Base-by-base conservation (phyloP, 2,888 invertebrate species). In the Megastigmus dorsalis region DNA sequence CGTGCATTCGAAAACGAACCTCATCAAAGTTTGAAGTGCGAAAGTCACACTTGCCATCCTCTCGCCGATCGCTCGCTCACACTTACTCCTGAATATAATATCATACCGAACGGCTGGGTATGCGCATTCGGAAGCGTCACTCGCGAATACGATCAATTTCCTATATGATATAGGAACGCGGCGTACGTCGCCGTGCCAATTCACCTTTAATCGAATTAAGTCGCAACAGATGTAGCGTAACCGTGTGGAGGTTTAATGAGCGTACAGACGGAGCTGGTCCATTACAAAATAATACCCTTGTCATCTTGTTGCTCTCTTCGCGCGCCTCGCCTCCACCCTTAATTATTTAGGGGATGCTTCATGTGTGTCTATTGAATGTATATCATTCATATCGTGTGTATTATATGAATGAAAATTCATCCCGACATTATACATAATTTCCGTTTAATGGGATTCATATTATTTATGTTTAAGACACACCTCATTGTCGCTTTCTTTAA, bases 121-220 rank as follows among this genome's bases (percentile, higher is more conserved):
- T 13, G 15, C 3, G 33, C 13, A 23, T 10, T 15, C 7, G 41
- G 13, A 7, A 26, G 15, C 43, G 30, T n/a, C n/a, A n/a, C n/a
- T n/a, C n/a, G n/a, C n/a, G n/a, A n/a, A n/a, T n/a, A n/a, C n/a
- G n/a, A n/a, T n/a, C n/a, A n/a, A n/a, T n/a, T n/a, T n/a, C n/a
- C n/a, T n/a, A n/a, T n/a, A n/a, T n/a, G n/a, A n/a, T n/a, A n/a
- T n/a, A n/a, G n/a, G n/a, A n/a, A n/a, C n/a, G n/a, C n/a, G n/a
- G n/a, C n/a, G n/a, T n/a, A n/a, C 30, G 30, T 57, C 20, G 57
- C 6, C 67, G 15, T 20, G 41, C 33, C 23, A 13, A 38, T 41
- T n/a, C n/a, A n/a, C n/a, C n/a, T 18, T 13, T 59, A 66, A 72
- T 72, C 7, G 43, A 72, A 72, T 72, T 59, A 59, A 57, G 48